Evolutionary conservation across 64 coral and sea anemone species (phyloP).

Genomic region (Montipora sp.): DNA sequence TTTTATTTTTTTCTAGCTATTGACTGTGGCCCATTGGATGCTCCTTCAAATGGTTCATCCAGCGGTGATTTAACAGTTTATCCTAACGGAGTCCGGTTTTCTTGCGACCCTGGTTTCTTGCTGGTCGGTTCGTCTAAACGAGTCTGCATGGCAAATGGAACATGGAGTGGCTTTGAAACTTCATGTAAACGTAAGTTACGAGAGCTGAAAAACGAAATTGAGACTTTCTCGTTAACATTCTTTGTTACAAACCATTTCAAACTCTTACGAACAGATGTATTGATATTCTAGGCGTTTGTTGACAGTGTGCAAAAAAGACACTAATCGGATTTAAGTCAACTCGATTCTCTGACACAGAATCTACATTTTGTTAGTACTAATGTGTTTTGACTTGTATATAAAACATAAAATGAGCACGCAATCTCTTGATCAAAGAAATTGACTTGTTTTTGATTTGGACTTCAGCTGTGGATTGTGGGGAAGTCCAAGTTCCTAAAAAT

Average conservation of each 20-base stretch:
- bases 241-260: neutral
- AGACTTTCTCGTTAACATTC: too few relatives aligned
- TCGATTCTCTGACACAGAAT: too few relatives aligned
- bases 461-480: constrained; percentile 66
- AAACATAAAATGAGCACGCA: too few relatives aligned
- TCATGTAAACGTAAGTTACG: neutral
- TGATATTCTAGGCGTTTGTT: neutral
- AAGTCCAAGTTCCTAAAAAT: constrained; percentile 27
- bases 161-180: neutral
- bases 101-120: constrained; percentile 36
- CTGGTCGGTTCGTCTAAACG: constrained; percentile 13
- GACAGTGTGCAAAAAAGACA: neutral
- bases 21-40: constrained; percentile 35
- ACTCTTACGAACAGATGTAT: neutral
- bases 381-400: too few relatives aligned
- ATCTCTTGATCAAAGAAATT: too few relatives aligned
- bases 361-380: too few relatives aligned
- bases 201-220: too few relatives aligned
- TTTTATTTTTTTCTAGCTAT: neutral
- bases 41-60: constrained; percentile 31
- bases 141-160: constrained; percentile 13
- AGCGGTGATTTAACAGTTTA: constrained; percentile 50
- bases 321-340: too few relatives aligned
- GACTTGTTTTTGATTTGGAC: neutral
- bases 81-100: constrained; percentile 13